Evolutionary conservation across 35 echinoderm and acorn worm species (phyloP).

Genomic region (Diadema setosum): DNA sequence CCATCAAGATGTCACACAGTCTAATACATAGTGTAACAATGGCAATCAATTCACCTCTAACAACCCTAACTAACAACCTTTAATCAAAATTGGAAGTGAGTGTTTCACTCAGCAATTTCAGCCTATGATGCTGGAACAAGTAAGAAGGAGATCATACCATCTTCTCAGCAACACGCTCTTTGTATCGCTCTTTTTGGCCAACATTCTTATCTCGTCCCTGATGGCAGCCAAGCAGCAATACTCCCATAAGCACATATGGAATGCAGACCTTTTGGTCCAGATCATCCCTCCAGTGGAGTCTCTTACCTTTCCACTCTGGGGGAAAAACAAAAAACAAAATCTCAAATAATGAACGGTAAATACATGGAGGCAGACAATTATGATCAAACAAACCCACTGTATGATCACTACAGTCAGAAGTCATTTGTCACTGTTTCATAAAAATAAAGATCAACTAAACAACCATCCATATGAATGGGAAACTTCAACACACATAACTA

Average conservation of each 20-base stretch:
- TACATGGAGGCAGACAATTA: not conserved
- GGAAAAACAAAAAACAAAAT: not conserved
- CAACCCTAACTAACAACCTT: not conserved
- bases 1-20: not conserved
- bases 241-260: constrained; percentile 12
- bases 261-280: not conserved
- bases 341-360: not conserved
- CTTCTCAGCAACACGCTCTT: constrained; percentile 8
- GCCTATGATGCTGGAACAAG: not conserved
- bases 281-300: not conserved
- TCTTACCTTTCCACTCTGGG: constrained; percentile 25
- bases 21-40: not conserved
- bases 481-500: not conserved
- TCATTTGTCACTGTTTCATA: not conserved
- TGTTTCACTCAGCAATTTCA: not conserved
- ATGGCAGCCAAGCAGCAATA: constrained; percentile 23
- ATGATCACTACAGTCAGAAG: not conserved
- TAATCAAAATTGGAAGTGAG: not conserved
- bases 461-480: not conserved
- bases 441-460: not conserved
- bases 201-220: constrained; percentile 39
- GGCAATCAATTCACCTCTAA: not conserved
- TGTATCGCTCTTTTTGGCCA: constrained; percentile 25
- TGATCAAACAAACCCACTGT: not conserved
- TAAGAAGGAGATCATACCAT: not conserved